Evolutionary conservation across 2,888 invertebrate genomes (phyloP), one percentile per base, ranked within the genome.

Genomic region (Toxonevra muliebris): DNA sequence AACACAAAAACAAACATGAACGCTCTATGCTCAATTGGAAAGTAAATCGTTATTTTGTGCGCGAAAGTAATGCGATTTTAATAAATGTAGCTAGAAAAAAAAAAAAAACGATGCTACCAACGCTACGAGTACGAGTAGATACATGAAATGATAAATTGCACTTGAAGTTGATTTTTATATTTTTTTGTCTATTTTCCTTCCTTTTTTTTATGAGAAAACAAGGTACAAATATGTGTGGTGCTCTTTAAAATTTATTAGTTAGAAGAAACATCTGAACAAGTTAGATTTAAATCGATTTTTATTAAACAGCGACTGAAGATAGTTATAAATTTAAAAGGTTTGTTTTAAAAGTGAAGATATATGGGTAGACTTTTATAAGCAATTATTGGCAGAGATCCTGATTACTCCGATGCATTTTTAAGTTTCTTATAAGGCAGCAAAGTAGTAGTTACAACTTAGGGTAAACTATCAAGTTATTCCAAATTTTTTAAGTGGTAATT

Each of bases 51-150:
- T 69, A 62, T 72, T 70, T 72, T 65, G 61, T 71, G 65, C 55
- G 69, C 62, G 66, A 69, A 61, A 69, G 69, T 71, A 69, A 71
- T 73, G 62, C 53, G 69, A 69, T 73, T 71, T 69, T 73, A 73
- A 71, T 73, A 70, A 60, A 68, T 57, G 65, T 42, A 42, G 60
- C 45, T 5, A 13, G 50, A 7, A 48, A 48, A 4, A 7, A 15
- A n/a, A 15, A 48, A 8, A 30, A 30, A n/a, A n/a, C n/a, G n/a
- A n/a, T n/a, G 30, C 30, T 7, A 30, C 30, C 30, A 7, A 30
- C 30, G 2, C 30, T 2, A 7, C 2, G 30, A 30, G 30, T 30
- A 30, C 30, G 30, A 4, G 30, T 30, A 30, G 30, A 30, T 30
- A 30, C 30, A 30, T 30, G 30, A 30, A 48, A 48, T 48, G 50